Evolutionary conservation across 2,797 vertebrate species (phyloP), one percentile per base, ranked within the genome.

Genomic region (Nasua narica): DNA sequence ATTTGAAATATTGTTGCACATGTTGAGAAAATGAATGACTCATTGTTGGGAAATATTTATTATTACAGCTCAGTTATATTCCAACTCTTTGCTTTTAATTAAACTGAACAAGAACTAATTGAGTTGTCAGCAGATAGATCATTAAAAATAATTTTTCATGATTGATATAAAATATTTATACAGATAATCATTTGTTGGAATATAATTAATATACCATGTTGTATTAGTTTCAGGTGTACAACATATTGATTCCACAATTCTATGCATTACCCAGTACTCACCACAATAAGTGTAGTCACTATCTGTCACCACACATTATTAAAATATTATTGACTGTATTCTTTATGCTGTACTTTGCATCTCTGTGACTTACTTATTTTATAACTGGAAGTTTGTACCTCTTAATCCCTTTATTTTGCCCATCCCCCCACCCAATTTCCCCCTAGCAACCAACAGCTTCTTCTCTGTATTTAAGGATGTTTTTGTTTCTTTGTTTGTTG

Each of bases 71-170:
- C 54, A 72, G 29, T 52, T 83, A 76, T 46, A 83, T 89, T 74
- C 54, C 54, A 65, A n/a, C 85, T 74, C 9, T 91, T 92, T 87
- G 69, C 48, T 93, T 95, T 91, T 82, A 54, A 69, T 88, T 89
- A 91, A 91, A 46, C 23, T 89, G 35, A 87, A 46, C 48, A 85
- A 58, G 35, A 37, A 91, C 58, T 52, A 82, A 62, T 69, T 60
- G 84, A 76, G n/a, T 58, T 84, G 54, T 60, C 37, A 85, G 54
- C n/a, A 87, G 19, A 54, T 43, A 78, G 9, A 65, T 83, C 40
- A 95, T 69, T 62, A 78, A 92, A 84, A 88, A 88, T 74, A 82
- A 88, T 87, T 95, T 84, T 92, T 72, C 4, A 82, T 87, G 48
- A 82, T 58, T 43, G 15, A 52, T 50, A 54, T 81, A 67, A 95